Conservation (phyloP, 53 echinoderm and acorn worm genomes). For the Apostichopus leukothele region DNA sequence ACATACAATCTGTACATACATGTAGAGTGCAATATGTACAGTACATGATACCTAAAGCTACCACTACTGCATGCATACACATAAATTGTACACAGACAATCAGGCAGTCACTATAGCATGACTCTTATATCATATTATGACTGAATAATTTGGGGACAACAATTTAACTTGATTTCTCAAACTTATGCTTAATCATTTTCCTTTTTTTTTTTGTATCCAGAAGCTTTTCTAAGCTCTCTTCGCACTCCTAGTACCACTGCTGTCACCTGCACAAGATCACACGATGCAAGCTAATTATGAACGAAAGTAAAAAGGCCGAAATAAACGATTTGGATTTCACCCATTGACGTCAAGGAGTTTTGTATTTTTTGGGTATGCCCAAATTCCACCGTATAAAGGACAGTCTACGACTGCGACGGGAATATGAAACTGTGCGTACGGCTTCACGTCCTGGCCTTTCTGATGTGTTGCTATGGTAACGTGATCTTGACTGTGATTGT, state of each 20-base stretch:
- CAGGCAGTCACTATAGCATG: too few species aligned
- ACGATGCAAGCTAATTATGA: not conserved
- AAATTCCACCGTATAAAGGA: not conserved
- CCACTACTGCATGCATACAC: too few species aligned
- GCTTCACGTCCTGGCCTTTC: not conserved
- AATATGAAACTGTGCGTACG: not conserved
- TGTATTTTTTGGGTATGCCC: not conserved
- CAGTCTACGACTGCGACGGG: not conserved
- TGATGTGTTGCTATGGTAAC: conserved; percentile 18
- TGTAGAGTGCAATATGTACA: too few species aligned
- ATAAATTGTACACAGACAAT: too few species aligned
- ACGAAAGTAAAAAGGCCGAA: not conserved
- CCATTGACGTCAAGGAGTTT: conserved; percentile 30
- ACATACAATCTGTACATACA: too few species aligned
- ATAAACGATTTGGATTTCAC: not conserved
- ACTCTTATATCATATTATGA: too few species aligned
- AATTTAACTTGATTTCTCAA: too few species aligned
- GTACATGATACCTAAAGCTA: too few species aligned
- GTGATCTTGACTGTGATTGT: not conserved
- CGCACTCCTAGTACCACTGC: not conserved
- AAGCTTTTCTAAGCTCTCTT: not conserved
- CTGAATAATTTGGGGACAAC: too few species aligned
- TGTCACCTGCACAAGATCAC: not conserved
- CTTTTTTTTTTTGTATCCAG: too few species aligned
- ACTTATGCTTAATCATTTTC: too few species aligned